phyloP scores from a whole-genome alignment of 2,113 vertebrate genomes.

The Amphiprion ocellaris region DNA sequence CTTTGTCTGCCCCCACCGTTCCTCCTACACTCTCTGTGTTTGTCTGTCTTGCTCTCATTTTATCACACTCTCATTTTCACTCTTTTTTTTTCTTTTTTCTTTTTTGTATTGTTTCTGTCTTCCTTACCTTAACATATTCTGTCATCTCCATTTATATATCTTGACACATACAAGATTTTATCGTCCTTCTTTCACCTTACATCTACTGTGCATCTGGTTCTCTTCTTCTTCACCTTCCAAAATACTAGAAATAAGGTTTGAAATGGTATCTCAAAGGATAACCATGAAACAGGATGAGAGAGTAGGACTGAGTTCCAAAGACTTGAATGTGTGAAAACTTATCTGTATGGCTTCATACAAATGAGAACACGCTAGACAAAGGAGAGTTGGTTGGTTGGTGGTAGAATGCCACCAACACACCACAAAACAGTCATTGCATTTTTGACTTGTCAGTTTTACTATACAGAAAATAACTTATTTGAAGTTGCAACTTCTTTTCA shows the following conservation, averaged over 20 bases:
- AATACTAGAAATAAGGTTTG: slow-evolving; percentile 20
- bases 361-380: not conserved
- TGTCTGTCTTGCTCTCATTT: slow-evolving; percentile 31
- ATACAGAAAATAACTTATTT: not conserved
- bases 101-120: slow-evolving; percentile 13
- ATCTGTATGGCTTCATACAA: slow-evolving; percentile 1
- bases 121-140: slow-evolving; percentile 9
- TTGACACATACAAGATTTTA: slow-evolving; percentile 4
- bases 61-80: slow-evolving; percentile 33
- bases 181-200: slow-evolving; percentile 5
- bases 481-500: not conserved
- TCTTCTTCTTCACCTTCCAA: slow-evolving; percentile 20
- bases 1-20: slow-evolving; percentile 31
- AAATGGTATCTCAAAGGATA: slow-evolving; percentile 1
- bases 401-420: not conserved
- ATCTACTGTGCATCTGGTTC: slow-evolving; percentile 21
- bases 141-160: slow-evolving; percentile 19
- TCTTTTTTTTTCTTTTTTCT: slow-evolving; percentile 10
- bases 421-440: too few species aligned
- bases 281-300: slow-evolving; percentile 8
- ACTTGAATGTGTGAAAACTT: not conserved
- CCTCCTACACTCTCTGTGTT: slow-evolving; percentile 13
- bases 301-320: not conserved
- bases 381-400: too few species aligned
- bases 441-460: not conserved